Evolutionary conservation across 1,140 invertebrate genomes (phyloP), one percentile per base, ranked within the genome.

Genomic region (Sesamia nonagrioides): DNA sequence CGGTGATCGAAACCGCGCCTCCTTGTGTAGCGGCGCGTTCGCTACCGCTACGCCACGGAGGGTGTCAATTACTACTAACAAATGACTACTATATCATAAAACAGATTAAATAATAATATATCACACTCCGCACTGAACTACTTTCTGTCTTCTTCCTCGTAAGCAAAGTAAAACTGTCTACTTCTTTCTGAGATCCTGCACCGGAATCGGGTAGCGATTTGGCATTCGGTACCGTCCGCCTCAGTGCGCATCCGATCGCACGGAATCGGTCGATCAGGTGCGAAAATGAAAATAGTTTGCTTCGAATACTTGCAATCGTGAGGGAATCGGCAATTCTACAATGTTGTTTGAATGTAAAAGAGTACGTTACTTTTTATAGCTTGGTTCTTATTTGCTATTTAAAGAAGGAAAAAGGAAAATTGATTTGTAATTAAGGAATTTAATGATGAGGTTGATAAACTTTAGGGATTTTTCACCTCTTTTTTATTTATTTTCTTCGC

Each of bases 231-330:
- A 45, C 21, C 45, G 45, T 50, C 33, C 21, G 42, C 18, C 13
- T 50, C 21, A 21, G 18, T 50, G 66, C 11, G 45, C 66, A 15
- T 45, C 21, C 21, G 35, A 69, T 69, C 42, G 18, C 21, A n/a
- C 60, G 66, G 66, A 21, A 69, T 45, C 42, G 61, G 21, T 48
- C 42, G 21, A 11, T 69, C 66, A 69, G 66, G 66, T 69, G 66
- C 27, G 21, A 69, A 27, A 50, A 17, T 66, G 17, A 27, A 21
- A 13, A 61, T 9, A 61, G 33, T 37, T 37, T 35, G 60, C 35
- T 50, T 69, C 18, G 21, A 27, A 17, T 18, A 42, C 11, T 27
- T 50, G 6, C 66, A 37, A 63, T 63, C 50, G 40, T 11, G 21
- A 27, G 21, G 42, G 17, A 69, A 69, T 48, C 5, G 40, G 21